Evolutionary conservation across 2,888 invertebrate species (phyloP).

Genomic region (Hofmannophila pseudospretella): DNA sequence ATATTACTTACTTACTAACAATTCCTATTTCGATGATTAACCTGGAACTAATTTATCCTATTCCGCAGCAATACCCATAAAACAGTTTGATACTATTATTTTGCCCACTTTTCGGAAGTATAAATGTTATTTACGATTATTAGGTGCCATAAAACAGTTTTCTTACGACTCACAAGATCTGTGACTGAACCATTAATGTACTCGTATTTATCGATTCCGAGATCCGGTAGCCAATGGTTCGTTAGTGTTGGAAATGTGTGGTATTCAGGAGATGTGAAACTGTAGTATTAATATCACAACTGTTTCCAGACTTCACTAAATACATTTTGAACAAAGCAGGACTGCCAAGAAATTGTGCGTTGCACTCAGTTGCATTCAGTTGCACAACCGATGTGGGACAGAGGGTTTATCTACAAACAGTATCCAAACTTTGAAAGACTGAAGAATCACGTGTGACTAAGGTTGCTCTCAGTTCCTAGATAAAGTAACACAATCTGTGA

Average conservation of each 20-base stretch:
- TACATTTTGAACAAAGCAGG: constrained; percentile 31
- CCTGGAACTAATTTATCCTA: background rate
- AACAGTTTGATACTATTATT: background rate
- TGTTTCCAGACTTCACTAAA: constrained; percentile 18
- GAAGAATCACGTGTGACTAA: too few species aligned
- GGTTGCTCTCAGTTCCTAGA: too few species aligned
- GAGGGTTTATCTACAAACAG: too few species aligned
- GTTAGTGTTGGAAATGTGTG: background rate
- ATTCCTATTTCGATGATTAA: too few species aligned
- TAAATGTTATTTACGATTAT: constrained; percentile 42
- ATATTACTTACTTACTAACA: too few species aligned
- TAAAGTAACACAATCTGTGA: too few species aligned
- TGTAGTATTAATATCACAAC: constrained; percentile 20
- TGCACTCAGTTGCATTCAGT: constrained; percentile 10
- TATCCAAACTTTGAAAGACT: too few species aligned
- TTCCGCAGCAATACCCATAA: background rate
- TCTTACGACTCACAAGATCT: constrained; percentile 33
- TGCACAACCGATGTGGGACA: too few species aligned
- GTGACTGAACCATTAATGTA: constrained; percentile 21
- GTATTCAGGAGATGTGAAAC: background rate
- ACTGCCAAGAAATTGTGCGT: constrained; percentile 35
- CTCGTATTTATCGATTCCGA: constrained; percentile 19
- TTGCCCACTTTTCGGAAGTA: constrained; percentile 21
- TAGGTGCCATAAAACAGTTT: constrained; percentile 33
- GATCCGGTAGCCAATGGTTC: background rate